Conservation (phyloP, 2,888 invertebrate genomes). For the Amblyjoppa fuscipennis region DNA sequence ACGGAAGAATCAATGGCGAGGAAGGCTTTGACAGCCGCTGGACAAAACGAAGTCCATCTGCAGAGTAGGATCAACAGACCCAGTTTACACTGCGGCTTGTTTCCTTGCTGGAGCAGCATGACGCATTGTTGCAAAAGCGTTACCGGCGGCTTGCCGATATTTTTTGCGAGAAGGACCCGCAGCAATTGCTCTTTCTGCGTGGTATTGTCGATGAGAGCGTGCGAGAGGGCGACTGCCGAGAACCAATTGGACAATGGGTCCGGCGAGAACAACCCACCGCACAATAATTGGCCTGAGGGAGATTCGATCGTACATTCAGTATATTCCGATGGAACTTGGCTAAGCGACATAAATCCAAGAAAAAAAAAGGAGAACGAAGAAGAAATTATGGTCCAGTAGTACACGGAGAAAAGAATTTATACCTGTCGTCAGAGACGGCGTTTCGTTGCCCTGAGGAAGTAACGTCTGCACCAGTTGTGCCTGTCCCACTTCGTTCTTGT, state of each 20-base stretch:
- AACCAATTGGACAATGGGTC: conserved; percentile 98
- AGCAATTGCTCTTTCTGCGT: conserved; percentile 95
- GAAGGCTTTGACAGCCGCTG: conserved; percentile 93
- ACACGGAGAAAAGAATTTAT: not conserved
- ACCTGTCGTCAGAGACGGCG: conserved; percentile 88
- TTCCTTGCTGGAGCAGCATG: conserved; percentile 93
- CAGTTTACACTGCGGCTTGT: conserved; percentile 93
- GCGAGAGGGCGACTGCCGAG: conserved; percentile 95
- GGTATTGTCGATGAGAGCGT: conserved; percentile 94
- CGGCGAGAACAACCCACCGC: conserved; percentile 95
- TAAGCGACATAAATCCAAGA: no score
- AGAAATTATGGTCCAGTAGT: not conserved
- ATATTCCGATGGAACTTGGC: no score
- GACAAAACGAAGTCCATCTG: conserved; percentile 95
- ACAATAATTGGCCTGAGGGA: conserved; percentile 93
- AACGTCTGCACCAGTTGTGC: conserved; percentile 96
- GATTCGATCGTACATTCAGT: not conserved
- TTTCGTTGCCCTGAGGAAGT: conserved; percentile 94
- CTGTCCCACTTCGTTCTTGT: conserved; percentile 96
- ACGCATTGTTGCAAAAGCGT: conserved; percentile 96
- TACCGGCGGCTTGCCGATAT: conserved; percentile 93
- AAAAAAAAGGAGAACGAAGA: conserved; percentile 15
- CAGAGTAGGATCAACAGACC: conserved; percentile 96
- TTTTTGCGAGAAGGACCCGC: conserved; percentile 95
- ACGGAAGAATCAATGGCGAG: conserved; percentile 92